phyloP scores from a whole-genome alignment of 2,888 invertebrate species.

The Geotrupes spiniger region DNA sequence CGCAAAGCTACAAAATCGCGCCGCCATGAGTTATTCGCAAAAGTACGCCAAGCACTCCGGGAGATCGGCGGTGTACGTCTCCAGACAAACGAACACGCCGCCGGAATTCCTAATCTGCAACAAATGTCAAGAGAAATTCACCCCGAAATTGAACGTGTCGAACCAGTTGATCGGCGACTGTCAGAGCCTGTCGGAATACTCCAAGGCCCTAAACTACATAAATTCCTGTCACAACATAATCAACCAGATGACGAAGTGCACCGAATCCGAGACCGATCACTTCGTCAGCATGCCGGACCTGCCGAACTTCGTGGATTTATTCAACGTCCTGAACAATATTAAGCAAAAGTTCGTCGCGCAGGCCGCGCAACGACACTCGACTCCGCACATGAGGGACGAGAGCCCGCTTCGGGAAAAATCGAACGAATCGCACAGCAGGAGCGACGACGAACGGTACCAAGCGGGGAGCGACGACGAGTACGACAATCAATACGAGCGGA shows the following conservation, averaged over 20 bases:
- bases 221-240: slow-evolving; percentile 21
- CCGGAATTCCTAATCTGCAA: slow-evolving; percentile 14
- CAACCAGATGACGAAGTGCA: slow-evolving; percentile 17
- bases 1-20: not conserved
- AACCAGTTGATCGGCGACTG: slow-evolving; percentile 13
- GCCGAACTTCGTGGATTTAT: slow-evolving; percentile 19
- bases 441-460: slow-evolving; percentile 7
- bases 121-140: slow-evolving; percentile 15
- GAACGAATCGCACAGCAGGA: not conserved
- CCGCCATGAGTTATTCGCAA: not conserved
- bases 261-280: slow-evolving; percentile 3
- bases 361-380: not conserved
- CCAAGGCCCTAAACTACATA: slow-evolving; percentile 18
- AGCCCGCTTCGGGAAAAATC: too few species aligned
- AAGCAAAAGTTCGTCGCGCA: not conserved
- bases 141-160: slow-evolving; percentile 3
- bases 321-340: slow-evolving; percentile 5
- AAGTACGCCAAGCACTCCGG: not conserved
- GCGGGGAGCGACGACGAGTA: slow-evolving; percentile 2
- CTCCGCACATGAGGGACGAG: too few species aligned
- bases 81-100: slow-evolving; percentile 18
- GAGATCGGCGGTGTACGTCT: not conserved
- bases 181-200: slow-evolving; percentile 13
- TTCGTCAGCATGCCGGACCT: slow-evolving; percentile 18
- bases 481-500: slow-evolving; percentile 1